phyloP scores from a whole-genome alignment of 2,888 invertebrate species.

The Sarcophaga carnaria region DNA sequence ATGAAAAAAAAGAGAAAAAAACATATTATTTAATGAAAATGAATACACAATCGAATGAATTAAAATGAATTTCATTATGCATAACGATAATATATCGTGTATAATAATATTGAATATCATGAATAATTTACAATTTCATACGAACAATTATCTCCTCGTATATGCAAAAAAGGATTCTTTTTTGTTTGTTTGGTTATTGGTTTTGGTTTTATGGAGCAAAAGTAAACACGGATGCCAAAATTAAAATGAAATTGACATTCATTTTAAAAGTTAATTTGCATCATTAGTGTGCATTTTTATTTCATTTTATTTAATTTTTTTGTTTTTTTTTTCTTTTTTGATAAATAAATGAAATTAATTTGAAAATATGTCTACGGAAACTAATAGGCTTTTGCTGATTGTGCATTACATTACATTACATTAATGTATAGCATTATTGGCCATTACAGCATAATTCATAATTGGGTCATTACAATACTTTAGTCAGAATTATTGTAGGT shows the following conservation, averaged over 20 bases:
- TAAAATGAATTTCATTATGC: slow-evolving; percentile 55
- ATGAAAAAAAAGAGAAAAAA: background rate
- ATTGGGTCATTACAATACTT: no score
- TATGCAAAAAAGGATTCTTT: background rate
- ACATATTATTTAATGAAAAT: background rate
- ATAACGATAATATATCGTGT: slow-evolving; percentile 41
- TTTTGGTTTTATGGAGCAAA: no score
- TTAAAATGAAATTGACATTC: slow-evolving; percentile 22
- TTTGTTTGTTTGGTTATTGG: background rate
- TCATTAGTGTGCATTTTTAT: slow-evolving; percentile 6
- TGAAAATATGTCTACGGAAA: no score
- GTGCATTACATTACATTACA: no score
- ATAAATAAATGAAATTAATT: no score
- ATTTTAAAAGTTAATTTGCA: slow-evolving; percentile 36
- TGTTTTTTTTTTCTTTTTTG: no score
- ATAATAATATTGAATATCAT: slow-evolving; percentile 57
- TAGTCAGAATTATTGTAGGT: no score
- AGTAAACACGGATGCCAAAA: background rate
- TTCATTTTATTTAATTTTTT: no score
- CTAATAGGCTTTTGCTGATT: no score
- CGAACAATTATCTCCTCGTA: background rate
- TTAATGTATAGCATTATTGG: no score
- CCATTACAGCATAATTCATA: no score
- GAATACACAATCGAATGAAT: slow-evolving; percentile 26
- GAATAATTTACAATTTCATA: slow-evolving; percentile 30